Base-by-base conservation (phyloP, 1,140 invertebrate genomes). In the Venturia canescens region DNA sequence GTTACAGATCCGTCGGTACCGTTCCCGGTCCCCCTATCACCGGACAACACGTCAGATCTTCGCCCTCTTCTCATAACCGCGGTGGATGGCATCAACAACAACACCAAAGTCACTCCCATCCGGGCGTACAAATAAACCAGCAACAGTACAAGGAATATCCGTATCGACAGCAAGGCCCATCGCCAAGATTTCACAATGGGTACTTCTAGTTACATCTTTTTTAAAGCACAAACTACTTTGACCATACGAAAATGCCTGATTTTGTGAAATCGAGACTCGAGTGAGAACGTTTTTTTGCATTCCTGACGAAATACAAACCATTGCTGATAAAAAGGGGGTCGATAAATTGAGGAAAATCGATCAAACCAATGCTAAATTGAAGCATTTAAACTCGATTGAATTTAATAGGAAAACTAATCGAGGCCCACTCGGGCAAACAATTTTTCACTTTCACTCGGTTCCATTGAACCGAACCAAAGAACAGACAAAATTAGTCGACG, bases 101-200 rank as follows among this genome's bases (percentile, higher is more conserved):
- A 53, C 87, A 90, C 82, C 85, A 84, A 72, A 88, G 86, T 75
- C 87, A 87, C 67, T 74, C 74, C 18, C 84, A 87, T 80, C 85
- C 87, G 34, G 87, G 88, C 71, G 83, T 81, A 69, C 86, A 88
- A 80, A 85, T 84, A 82, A 87, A 85, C 82, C 85, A 88, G 80
- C 89, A 88, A 82, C 89, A 90, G 84, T 90, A 88, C 88, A 90
- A 90, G 89, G 89, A 91, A 84, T 89, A 90, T 82, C 89, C 89
- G 80, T 90, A 91, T 87, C 89, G 89, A 82, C 90, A 91, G 85
- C 75, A 77, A 63, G 88, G 89, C 84, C 84, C 89, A 57, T 86
- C 87, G 75, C 86, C 88, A 83, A 84, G 90, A 84, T 90, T 86
- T 86, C 90, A 90, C 85, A 89, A 90, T 85, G 89, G 89, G 89